phyloP scores from a whole-genome alignment of 37 sponge, comb jelly and placozoan species.

The Hexactinellida sp. region DNA sequence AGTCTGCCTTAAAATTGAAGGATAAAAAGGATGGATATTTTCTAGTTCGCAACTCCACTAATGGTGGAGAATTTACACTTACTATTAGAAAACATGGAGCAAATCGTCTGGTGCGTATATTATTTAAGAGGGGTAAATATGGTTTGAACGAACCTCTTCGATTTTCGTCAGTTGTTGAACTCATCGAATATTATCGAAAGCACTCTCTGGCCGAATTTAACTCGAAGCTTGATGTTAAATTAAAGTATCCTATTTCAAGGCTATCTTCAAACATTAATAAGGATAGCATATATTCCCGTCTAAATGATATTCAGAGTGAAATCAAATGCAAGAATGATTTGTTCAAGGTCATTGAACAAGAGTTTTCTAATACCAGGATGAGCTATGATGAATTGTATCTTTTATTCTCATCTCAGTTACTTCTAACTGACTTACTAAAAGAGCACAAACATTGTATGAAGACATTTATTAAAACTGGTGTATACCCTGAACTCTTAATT shows the following conservation, averaged over 20 bases:
- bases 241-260: not conserved
- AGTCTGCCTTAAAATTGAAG: not conserved
- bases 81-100: not conserved
- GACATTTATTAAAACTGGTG: not conserved
- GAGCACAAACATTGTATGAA: not conserved
- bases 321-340: not conserved
- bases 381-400: not conserved
- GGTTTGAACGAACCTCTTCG: not conserved
- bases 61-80: not conserved
- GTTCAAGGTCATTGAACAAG: not conserved
- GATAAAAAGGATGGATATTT: conserved; percentile 8
- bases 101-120: not conserved
- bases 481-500: not conserved
- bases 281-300: not conserved
- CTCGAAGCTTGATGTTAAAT: not conserved
- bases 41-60: not conserved
- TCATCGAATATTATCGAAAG: not conserved
- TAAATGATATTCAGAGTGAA: not conserved
- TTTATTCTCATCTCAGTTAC: not conserved
- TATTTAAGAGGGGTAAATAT: not conserved
- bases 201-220: not conserved
- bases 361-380: not conserved
- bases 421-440: not conserved
- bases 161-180: not conserved
- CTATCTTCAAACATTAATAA: not conserved